Base-by-base conservation (phyloP, 92 coral and sea anemone species). In the Umimayanthus kanabou region DNA sequence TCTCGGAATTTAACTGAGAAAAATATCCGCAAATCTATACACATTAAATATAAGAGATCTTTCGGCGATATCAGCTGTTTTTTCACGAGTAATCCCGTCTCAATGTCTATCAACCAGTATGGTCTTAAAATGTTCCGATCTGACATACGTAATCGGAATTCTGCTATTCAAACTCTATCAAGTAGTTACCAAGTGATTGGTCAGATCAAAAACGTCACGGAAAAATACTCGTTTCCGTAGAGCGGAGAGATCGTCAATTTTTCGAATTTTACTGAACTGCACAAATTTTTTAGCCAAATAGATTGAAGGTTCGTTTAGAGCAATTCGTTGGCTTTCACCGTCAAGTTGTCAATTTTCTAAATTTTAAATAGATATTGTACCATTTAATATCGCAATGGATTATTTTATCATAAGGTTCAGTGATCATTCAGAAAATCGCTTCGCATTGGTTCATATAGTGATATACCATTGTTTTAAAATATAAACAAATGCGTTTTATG, bases 131-230 rank as follows among this genome's bases (percentile, higher is more conserved):
- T 73, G 9, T 73, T 73, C 77, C 13, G 45, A 73, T 73, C 33
- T 73, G 8, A 22, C 37, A 16, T 73, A 5, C 39, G 77, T 73
- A 73, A 73, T 73, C 77, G 77, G 77, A 30, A 73, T 73, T 73
- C 77, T 71, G 39, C 30, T 20, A 71, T 71, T 16, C 26, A 29
- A 71, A 71, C 30, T 16, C 76, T 71, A 29, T 71, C 40, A 71
- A 71, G 76, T 29, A 37, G 9, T 29, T 71, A 11, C 76, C 42
- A 22, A 71, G 8, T 71, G 37, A 71, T 11, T 71, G 76, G 76
- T 28, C 39, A 28, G 39, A 26, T 73, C 78, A 37, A 2, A 37
- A 37, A 73, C n/a, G 78, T 73, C 78, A 73, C 23, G 47, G 23
- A 22, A 33, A 73, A 16, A 53, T 53, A 53, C 20, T 25, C 26